Conservation (phyloP, 2,113 vertebrate species). For the Hucho hucho region DNA sequence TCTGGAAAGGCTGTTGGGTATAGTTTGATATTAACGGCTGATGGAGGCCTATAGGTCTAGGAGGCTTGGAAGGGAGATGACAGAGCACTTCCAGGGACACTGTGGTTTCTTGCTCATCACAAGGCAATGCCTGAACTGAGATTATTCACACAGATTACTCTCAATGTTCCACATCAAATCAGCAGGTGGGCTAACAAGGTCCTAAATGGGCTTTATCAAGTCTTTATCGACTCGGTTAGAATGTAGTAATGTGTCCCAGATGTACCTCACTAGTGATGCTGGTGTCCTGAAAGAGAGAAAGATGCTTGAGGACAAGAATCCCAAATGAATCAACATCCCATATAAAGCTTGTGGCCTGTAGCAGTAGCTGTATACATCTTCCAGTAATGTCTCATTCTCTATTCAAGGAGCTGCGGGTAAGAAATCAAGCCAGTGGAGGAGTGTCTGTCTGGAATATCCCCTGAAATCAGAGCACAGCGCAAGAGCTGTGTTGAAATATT, state of each 20-base stretch:
- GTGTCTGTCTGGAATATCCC: no score
- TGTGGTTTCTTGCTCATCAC: conserved; percentile 38
- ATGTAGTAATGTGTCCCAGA: conserved; percentile 70
- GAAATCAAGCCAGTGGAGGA: conserved; percentile 20
- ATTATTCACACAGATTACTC: conserved; percentile 54
- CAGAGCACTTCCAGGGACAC: conserved; percentile 31
- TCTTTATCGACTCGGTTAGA: no score
- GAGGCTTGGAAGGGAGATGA: conserved; percentile 28
- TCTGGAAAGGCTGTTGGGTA: conserved; percentile 68
- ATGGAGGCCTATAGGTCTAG: conserved; percentile 15
- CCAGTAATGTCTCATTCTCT: conserved; percentile 52
- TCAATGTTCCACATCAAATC: conserved; percentile 62
- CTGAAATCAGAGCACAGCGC: not conserved
- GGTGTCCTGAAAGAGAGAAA: conserved; percentile 49
- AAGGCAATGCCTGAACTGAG: conserved; percentile 36
- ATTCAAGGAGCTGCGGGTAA: conserved; percentile 58
- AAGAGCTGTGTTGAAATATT: conserved; percentile 67
- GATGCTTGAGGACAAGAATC: conserved; percentile 48
- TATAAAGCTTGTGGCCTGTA: not conserved
- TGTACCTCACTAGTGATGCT: conserved; percentile 46
- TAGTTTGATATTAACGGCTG: conserved; percentile 57
- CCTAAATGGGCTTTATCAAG: conserved; percentile 60
- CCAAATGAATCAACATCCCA: conserved; percentile 35
- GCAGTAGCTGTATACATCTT: conserved; percentile 22
- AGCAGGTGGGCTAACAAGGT: conserved; percentile 68